phyloP scores from a whole-genome alignment of 2,113 vertebrate species.

The Zosterops pallidus region DNA sequence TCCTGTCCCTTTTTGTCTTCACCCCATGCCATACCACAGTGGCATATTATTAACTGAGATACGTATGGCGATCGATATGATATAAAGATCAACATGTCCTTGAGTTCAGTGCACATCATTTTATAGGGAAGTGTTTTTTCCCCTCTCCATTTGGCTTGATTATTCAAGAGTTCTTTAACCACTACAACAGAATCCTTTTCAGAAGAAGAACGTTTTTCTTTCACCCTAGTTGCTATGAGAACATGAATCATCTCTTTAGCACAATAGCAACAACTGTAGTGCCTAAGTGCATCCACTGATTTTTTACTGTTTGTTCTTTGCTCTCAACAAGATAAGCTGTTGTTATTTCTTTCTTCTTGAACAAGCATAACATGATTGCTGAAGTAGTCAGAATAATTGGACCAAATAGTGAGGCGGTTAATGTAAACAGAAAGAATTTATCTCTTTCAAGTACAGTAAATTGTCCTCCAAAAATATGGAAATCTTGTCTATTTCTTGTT shows the following conservation, averaged over 20 bases:
- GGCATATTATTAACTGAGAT: constrained; percentile 25
- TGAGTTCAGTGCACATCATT: constrained; percentile 58
- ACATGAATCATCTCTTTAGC: constrained; percentile 81
- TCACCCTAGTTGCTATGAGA: constrained; percentile 76
- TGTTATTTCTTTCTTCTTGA: constrained; percentile 84
- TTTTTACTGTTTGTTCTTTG: constrained; percentile 81
- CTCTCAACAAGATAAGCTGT: constrained; percentile 82
- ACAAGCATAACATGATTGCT: constrained; percentile 83
- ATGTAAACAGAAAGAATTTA: constrained; percentile 79
- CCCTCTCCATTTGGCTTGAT: constrained; percentile 73
- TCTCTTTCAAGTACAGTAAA: constrained; percentile 77
- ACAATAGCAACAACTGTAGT: constrained; percentile 79
- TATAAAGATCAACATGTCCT: constrained; percentile 57
- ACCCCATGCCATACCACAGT: neutral
- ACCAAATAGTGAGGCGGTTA: constrained; percentile 79
- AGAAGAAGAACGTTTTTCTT: constrained; percentile 56
- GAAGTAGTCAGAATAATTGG: constrained; percentile 81
- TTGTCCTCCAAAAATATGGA: constrained; percentile 71
- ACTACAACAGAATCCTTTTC: constrained; percentile 77
- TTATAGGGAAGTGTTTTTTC: constrained; percentile 63
- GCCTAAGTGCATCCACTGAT: constrained; percentile 79
- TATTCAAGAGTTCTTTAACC: constrained; percentile 77
- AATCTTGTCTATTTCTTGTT: constrained; percentile 78
- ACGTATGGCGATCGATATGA: neutral
- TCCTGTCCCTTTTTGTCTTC: constrained; percentile 5